phyloP scores from a whole-genome alignment of 2,888 invertebrate species.

The Cephus pygmeus region DNA sequence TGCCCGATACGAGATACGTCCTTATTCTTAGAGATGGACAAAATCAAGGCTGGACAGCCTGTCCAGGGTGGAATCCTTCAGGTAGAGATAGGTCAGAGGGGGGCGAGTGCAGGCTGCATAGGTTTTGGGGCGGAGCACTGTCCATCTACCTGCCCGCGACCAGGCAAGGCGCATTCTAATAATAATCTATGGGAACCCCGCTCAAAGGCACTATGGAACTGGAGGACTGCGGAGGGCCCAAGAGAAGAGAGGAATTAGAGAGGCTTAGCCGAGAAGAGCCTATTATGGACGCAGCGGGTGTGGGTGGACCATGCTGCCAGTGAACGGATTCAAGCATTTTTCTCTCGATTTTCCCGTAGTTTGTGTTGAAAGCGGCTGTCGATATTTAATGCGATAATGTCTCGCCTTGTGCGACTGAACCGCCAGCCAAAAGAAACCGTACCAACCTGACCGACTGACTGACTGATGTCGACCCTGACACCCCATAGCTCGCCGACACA shows the following conservation, averaged over 20 bases:
- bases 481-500: slow-evolving; percentile 28
- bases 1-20: not conserved
- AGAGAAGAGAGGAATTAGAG: slow-evolving; percentile 53
- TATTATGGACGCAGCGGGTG: slow-evolving; percentile 59
- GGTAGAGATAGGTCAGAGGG: slow-evolving; percentile 34
- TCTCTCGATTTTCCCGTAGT: slow-evolving; percentile 42
- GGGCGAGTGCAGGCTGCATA: slow-evolving; percentile 39
- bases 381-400: slow-evolving; percentile 64
- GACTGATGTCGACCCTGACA: slow-evolving; percentile 44
- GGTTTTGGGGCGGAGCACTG: slow-evolving; percentile 55
- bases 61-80: slow-evolving; percentile 29
- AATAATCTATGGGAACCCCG: slow-evolving; percentile 63
- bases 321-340: slow-evolving; percentile 46
- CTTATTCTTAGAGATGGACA: not conserved
- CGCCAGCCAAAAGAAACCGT: slow-evolving; percentile 31
- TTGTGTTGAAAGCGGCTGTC: slow-evolving; percentile 58
- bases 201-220: slow-evolving; percentile 37
- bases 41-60: not conserved
- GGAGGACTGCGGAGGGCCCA: slow-evolving; percentile 14
- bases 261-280: slow-evolving; percentile 53
- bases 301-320: slow-evolving; percentile 37
- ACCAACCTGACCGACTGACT: slow-evolving; percentile 45
- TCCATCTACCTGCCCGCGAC: slow-evolving; percentile 46
- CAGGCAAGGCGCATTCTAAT: slow-evolving; percentile 59
- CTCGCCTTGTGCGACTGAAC: slow-evolving; percentile 56